Conservation (phyloP, 2,113 vertebrate genomes). For the Callocephalon fimbriatum region DNA sequence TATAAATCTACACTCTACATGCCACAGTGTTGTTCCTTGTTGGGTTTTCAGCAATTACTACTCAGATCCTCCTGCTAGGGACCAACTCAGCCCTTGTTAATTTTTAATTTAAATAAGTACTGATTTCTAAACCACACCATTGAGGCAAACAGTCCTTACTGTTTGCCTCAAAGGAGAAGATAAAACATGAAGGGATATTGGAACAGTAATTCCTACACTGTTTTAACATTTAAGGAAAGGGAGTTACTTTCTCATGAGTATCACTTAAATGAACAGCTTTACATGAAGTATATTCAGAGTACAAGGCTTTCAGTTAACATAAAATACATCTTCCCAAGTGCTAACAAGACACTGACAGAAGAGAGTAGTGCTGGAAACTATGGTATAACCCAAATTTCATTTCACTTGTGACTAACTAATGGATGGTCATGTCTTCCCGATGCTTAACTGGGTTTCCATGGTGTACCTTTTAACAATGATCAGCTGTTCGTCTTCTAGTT, state of each 20-base stretch:
- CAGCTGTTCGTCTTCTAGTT: neutral
- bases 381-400: neutral
- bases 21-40: neutral
- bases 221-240: neutral
- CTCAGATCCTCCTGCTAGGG: neutral
- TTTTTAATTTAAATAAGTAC: neutral
- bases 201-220: neutral
- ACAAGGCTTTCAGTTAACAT: neutral
- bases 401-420: neutral
- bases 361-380: neutral
- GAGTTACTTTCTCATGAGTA: neutral
- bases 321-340: neutral
- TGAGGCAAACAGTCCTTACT: neutral
- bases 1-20: neutral
- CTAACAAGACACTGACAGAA: neutral
- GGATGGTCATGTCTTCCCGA: fast-evolving
- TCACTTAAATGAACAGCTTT: neutral
- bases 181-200: neutral
- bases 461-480: neutral
- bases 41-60: neutral
- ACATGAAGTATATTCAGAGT: neutral
- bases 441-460: neutral
- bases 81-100: neutral
- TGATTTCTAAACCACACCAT: neutral
- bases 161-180: neutral